Evolutionary conservation across 2,888 invertebrate species (phyloP).

Genomic region (Volucella inanis): DNA sequence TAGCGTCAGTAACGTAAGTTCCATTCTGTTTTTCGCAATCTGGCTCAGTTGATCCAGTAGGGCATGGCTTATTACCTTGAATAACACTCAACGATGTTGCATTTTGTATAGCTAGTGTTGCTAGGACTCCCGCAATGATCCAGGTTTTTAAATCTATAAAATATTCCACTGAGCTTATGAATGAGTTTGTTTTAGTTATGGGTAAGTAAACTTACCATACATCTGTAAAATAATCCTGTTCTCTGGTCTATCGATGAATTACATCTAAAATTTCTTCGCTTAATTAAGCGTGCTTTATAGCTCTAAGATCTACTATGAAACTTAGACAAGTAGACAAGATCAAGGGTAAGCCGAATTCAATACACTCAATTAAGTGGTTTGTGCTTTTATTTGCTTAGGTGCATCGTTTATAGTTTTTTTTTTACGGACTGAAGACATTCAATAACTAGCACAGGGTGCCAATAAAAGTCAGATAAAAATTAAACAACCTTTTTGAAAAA

Average conservation of each 20-base stretch:
- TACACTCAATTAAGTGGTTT: conserved; percentile 1
- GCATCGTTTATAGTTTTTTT: background rate
- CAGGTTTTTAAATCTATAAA: no score
- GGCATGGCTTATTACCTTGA: background rate
- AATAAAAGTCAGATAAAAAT: background rate
- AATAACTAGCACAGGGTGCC: background rate
- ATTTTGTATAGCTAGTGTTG: no score
- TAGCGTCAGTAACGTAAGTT: conserved; percentile 1
- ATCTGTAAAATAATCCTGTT: background rate
- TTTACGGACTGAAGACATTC: no score
- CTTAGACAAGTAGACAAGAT: background rate
- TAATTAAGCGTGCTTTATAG: background rate
- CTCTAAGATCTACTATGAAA: background rate
- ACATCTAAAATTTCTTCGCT: background rate
- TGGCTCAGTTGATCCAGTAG: conserved; percentile 1
- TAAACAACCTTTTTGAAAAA: background rate
- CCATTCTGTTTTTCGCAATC: conserved; percentile 6
- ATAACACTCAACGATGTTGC: background rate
- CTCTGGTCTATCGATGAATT: background rate
- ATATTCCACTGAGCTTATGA: no score
- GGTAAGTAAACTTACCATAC: background rate
- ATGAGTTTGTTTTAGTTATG: no score
- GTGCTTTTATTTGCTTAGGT: conserved; percentile 1
- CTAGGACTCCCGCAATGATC: no score
- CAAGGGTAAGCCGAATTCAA: background rate